Base-by-base conservation (phyloP, 2,113 vertebrate genomes). In the Sigmodon hispidus region DNA sequence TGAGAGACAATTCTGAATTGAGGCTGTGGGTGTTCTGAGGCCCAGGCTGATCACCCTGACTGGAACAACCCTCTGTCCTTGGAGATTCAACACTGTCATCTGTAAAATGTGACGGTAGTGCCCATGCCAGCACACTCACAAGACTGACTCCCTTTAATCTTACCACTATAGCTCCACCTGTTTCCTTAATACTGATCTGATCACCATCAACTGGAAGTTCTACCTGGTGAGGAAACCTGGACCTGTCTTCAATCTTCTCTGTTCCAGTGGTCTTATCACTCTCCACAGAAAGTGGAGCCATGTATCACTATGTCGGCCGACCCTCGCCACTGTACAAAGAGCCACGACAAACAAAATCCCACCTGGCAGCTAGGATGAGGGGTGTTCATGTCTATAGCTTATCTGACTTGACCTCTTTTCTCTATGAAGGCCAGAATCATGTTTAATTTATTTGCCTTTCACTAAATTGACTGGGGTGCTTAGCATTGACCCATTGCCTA, bases 191-290 rank as follows among this genome's bases (percentile, higher is more conserved):
- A 11, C 61, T 36, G 61, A 34, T 22, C 3, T 65, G 40, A 65
- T 21, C 19, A n/a, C 19, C 40, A 36, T 85, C 40, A 65, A 9
- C 17, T n/a, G 29, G 15, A 65, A 34, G 65, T 70, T 67, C 85
- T 24, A 29, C 63, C 65, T 7, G 19, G 61, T 22, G 61, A 31
- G 45, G 22, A 19, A 61, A 1, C 3, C 4, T 19, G 15, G 36
- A 21, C n/a, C 22, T 24, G 15, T 29, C 26, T 73, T 57, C 29
- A 57, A 22, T 55, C 43, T 77, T 93, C 26, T 29, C 52, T 29
- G 1, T 0, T 2, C 22, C 21, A 0, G 16, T 22, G 91, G 76
- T 34, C 84, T 61, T 0, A 0, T 11, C 0, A 0, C 31, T 17
- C 17, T 43, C 24, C 40, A 85, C 40, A 8, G 36, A 31, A 24